phyloP scores from a whole-genome alignment of 2,797 vertebrate genomes.

The Chrosomus eos region DNA sequence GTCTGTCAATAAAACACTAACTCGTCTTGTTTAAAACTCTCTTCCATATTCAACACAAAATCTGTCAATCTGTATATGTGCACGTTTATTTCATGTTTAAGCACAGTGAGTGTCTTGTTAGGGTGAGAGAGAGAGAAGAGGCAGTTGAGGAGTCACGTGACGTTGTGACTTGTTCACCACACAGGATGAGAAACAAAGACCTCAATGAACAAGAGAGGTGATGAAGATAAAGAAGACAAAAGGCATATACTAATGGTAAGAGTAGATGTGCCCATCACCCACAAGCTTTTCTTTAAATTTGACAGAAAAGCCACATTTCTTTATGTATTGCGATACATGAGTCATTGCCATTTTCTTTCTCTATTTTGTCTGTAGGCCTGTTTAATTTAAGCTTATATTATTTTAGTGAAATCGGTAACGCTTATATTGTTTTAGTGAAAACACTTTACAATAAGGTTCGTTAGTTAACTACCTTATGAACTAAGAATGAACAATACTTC shows the following conservation, averaged over 20 bases:
- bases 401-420: neutral
- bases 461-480: too few relatives aligned
- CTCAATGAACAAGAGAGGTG: slow-evolving; percentile 34
- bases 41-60: neutral
- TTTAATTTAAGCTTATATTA: neutral
- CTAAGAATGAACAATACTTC: too few relatives aligned
- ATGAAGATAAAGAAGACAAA: neutral
- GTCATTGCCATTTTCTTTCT: neutral
- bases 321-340: neutral
- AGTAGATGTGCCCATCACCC: neutral
- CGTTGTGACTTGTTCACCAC: slow-evolving; percentile 41
- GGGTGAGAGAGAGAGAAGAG: neutral
- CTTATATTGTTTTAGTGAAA: neutral
- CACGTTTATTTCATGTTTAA: neutral
- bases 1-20: neutral
- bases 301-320: neutral
- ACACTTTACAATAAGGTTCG: too few relatives aligned
- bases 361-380: neutral
- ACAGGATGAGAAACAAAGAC: slow-evolving; percentile 52
- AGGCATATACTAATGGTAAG: neutral
- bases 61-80: neutral
- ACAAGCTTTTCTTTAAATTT: neutral
- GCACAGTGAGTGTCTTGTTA: neutral
- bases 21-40: neutral
- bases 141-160: slow-evolving; percentile 5